These are phyloP conservation scores for Tribolium castaneum DNA, from an alignment of 1,140 invertebrate species.

Conservation along the genomic window DNA sequence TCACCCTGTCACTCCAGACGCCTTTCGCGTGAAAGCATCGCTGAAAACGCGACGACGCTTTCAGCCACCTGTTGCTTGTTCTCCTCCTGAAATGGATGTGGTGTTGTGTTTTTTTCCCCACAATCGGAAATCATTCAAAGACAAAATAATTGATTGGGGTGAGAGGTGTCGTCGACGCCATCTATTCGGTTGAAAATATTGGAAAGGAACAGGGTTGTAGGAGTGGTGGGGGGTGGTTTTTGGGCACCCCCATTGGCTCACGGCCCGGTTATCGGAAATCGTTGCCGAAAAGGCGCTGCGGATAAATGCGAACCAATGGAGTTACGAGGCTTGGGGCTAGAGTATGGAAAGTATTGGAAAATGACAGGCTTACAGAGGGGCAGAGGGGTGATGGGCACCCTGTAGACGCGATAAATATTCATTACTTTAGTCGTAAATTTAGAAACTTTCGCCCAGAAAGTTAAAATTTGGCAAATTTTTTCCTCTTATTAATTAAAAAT, in stretches of 20 bases:
- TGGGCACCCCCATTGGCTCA: conserved; percentile 23
- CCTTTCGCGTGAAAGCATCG: conserved; percentile 50
- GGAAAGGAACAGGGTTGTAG: conserved; percentile 51
- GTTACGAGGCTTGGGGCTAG: background rate
- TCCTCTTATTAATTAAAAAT: too few species aligned
- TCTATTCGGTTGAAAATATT: conserved; percentile 51
- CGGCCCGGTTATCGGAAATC: conserved; percentile 48
- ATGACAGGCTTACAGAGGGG: conserved; percentile 42
- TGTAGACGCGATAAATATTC: too few species aligned
- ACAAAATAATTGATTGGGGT: conserved; percentile 7
- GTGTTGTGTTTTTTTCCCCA: too few species aligned
- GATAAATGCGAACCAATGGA: background rate
- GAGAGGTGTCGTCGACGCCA: background rate
- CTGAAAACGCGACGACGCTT: background rate
- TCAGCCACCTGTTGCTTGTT: conserved; percentile 26
- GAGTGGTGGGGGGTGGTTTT: conserved; percentile 11
- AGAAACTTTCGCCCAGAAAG: too few species aligned
- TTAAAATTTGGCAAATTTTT: too few species aligned
- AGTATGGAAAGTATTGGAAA: conserved; percentile 46
- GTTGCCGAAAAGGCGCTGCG: conserved; percentile 48
- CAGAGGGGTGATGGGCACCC: background rate
- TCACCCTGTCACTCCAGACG: conserved; percentile 41
- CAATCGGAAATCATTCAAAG: conserved; percentile 39
- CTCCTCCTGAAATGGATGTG: background rate
- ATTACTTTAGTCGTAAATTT: too few species aligned